These are phyloP conservation scores for Channa striata DNA, from an alignment of 2,797 vertebrate species.

Conservation along the genomic window DNA sequence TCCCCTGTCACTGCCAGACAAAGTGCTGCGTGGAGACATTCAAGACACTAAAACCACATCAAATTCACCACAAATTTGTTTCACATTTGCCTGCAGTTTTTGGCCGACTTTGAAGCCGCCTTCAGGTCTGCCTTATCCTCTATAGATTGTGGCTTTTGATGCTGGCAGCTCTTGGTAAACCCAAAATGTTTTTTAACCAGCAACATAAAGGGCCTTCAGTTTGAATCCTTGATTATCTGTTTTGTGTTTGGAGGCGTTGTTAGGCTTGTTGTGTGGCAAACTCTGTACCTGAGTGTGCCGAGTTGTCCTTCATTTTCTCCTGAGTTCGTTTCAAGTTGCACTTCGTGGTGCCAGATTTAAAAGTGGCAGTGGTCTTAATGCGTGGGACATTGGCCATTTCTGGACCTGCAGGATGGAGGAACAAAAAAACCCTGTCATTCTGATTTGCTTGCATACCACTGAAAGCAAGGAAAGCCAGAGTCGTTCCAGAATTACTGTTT, in stretches of 20 bases:
- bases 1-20: constrained; percentile 76
- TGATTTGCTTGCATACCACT: constrained; percentile 41
- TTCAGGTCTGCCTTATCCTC: constrained; percentile 70
- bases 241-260: constrained; percentile 44
- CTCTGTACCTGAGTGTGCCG: constrained; percentile 90
- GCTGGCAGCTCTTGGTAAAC: constrained; percentile 61
- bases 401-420: constrained; percentile 67
- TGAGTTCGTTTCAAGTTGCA: constrained; percentile 94
- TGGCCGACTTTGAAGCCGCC: constrained; percentile 70
- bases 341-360: constrained; percentile 91
- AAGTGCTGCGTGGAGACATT: constrained; percentile 71
- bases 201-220: constrained; percentile 48
- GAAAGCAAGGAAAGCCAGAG: constrained; percentile 40
- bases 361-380: constrained; percentile 92
- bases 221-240: constrained; percentile 42
- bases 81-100: constrained; percentile 73
- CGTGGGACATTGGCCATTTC: constrained; percentile 80
- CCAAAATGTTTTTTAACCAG: constrained; percentile 56
- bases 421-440: constrained; percentile 28
- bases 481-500: constrained; percentile 51
- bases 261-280: constrained; percentile 37
- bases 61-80: constrained; percentile 72
- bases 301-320: constrained; percentile 88
- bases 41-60: constrained; percentile 74
- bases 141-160: constrained; percentile 45